These are phyloP conservation scores for Aphelocoma californica DNA, from an alignment of 2,797 vertebrate genomes.

Conservation along the genomic window DNA sequence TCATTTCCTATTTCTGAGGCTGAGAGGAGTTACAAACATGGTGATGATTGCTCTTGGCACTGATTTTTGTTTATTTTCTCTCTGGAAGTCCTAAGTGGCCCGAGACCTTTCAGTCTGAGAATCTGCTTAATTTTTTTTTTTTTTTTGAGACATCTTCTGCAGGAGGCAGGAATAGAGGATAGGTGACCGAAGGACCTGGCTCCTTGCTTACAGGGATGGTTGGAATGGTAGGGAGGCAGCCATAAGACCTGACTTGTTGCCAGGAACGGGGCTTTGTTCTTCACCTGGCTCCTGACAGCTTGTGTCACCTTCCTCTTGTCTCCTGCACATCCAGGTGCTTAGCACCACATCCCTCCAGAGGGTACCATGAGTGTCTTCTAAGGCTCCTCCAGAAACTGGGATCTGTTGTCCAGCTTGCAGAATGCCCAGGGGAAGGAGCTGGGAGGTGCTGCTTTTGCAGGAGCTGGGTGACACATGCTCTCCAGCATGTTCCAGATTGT, in stretches of 20 bases:
- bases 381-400: background rate
- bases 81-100: background rate
- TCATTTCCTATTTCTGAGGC: background rate
- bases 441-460: background rate
- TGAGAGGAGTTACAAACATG: background rate
- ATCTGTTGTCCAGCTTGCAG: background rate
- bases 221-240: background rate
- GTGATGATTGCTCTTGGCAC: background rate
- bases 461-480: background rate
- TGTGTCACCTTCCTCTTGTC: background rate
- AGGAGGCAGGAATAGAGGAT: background rate
- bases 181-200: background rate
- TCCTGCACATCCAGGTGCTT: background rate
- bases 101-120: background rate
- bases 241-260: background rate
- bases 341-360: fast-evolving
- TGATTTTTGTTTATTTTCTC: background rate
- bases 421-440: background rate
- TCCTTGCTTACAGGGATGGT: background rate
- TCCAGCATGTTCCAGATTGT: background rate
- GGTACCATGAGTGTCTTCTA: background rate
- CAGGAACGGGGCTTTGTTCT: background rate
- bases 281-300: background rate
- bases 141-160: background rate
- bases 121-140: background rate